phyloP scores from a whole-genome alignment of 2,113 vertebrate species.

The Electrona antarctica region DNA sequence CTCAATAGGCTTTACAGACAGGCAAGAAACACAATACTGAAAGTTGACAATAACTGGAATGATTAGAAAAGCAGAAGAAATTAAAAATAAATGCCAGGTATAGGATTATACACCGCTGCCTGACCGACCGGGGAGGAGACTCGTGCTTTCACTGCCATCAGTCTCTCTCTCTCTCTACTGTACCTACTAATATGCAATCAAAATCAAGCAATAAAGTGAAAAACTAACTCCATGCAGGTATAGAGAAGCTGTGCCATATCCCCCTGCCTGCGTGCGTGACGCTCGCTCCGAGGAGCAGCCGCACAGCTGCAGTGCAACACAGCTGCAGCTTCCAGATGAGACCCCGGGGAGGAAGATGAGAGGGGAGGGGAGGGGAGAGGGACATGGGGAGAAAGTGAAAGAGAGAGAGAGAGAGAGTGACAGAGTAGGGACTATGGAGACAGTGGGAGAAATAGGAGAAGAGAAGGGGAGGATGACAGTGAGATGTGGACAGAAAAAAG shows the following conservation, averaged over 20 bases:
- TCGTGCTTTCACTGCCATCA: too few species aligned
- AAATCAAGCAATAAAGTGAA: conserved; percentile 8
- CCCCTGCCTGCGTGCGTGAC: conserved; percentile 11
- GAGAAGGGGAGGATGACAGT: conserved; percentile 11
- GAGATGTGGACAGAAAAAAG: background rate
- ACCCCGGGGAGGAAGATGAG: background rate
- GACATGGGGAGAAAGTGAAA: conserved; percentile 9
- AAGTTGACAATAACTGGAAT: background rate
- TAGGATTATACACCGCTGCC: too few species aligned
- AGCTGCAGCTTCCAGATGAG: conserved; percentile 42
- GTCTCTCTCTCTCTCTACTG: too few species aligned
- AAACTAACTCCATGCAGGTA: conserved; percentile 20
- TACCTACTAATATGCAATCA: too few species aligned
- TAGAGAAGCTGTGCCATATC: conserved; percentile 29
- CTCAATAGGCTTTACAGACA: background rate
- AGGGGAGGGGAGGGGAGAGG: conserved; percentile 2
- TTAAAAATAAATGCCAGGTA: conserved; percentile 5
- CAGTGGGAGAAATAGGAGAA: background rate
- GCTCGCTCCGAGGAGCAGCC: conserved; percentile 14
- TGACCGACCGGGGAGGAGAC: too few species aligned
- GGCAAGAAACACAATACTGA: conserved; percentile 25
- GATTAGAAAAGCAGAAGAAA: conserved; percentile 9
- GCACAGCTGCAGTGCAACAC: conserved; percentile 24
- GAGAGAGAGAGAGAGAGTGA: conserved; percentile 8
- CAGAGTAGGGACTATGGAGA: background rate